Evolutionary conservation across 2,888 invertebrate genomes (phyloP).

Genomic region (Uropetala carovei): DNA sequence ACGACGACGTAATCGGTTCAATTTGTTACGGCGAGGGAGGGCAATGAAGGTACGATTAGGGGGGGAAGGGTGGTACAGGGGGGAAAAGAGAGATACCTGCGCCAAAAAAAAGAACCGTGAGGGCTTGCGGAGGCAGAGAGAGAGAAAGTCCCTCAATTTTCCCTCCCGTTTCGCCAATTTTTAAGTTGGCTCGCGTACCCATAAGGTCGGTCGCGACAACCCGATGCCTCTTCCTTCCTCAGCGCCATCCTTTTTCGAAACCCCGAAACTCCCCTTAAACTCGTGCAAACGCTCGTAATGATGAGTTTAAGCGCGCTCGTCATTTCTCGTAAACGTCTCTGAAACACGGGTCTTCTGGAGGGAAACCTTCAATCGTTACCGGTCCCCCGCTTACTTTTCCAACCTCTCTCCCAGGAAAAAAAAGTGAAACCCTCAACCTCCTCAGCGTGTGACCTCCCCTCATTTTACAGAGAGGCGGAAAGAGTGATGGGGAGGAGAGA

Average conservation of each 20-base stretch:
- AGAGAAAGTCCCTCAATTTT: background rate
- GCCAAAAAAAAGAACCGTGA: too few relatives aligned
- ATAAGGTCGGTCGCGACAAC: background rate
- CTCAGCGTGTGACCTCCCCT: too few relatives aligned
- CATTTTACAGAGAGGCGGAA: too few relatives aligned
- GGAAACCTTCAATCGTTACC: background rate
- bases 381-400: background rate
- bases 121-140: background rate
- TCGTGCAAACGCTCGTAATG: conserved; percentile 5
- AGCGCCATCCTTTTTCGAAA: too few relatives aligned
- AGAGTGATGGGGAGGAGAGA: too few relatives aligned
- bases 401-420: background rate
- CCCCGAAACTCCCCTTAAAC: background rate
- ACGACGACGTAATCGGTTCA: too few relatives aligned
- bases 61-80: too few relatives aligned
- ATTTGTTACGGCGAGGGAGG: too few relatives aligned
- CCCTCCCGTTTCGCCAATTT: background rate
- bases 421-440: too few relatives aligned
- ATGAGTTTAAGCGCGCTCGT: background rate
- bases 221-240: background rate
- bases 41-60: too few relatives aligned
- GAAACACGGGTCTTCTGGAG: background rate
- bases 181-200: background rate
- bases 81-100: too few relatives aligned
- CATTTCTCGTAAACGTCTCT: background rate